Conservation (phyloP, 2,113 vertebrate genomes). For the Reinhardtius hippoglossoides region DNA sequence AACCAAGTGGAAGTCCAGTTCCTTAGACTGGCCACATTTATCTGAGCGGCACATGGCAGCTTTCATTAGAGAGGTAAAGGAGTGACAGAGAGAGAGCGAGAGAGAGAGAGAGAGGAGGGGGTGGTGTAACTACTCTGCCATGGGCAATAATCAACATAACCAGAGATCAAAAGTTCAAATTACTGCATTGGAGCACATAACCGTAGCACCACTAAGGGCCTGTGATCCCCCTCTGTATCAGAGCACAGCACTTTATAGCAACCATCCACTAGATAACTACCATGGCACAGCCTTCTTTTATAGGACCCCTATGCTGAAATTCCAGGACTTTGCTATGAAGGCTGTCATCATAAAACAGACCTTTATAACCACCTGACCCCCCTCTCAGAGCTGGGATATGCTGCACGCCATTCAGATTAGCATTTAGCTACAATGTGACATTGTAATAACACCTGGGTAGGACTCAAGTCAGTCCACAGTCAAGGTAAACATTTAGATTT, state of each 20-base stretch:
- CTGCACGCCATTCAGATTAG: slow-evolving; percentile 25
- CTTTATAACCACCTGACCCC: slow-evolving; percentile 66
- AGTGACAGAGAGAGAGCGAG: slow-evolving; percentile 32
- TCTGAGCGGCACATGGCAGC: slow-evolving; percentile 44
- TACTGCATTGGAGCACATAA: slow-evolving; percentile 70
- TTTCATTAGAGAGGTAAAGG: slow-evolving; percentile 65
- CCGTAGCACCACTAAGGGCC: slow-evolving; percentile 59
- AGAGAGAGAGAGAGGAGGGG: slow-evolving; percentile 29
- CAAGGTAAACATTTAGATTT: slow-evolving; percentile 45
- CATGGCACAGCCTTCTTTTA: slow-evolving; percentile 79
- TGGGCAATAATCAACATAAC: slow-evolving; percentile 82
- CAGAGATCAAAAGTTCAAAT: slow-evolving; percentile 84
- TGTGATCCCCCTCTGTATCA: slow-evolving; percentile 77
- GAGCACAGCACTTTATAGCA: slow-evolving; percentile 77
- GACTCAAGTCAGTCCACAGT: not conserved
- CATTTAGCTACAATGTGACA: slow-evolving; percentile 26
- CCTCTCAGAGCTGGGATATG: slow-evolving; percentile 29
- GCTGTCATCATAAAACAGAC: slow-evolving; percentile 73
- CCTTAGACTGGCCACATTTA: slow-evolving; percentile 35
- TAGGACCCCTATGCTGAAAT: slow-evolving; percentile 79
- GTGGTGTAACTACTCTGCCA: slow-evolving; percentile 66
- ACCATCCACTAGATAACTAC: slow-evolving; percentile 70
- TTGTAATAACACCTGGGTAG: not conserved
- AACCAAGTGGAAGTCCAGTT: slow-evolving; percentile 45
- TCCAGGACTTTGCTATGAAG: slow-evolving; percentile 82